phyloP scores from a whole-genome alignment of 2,888 invertebrate species.

The Arge pagana region DNA sequence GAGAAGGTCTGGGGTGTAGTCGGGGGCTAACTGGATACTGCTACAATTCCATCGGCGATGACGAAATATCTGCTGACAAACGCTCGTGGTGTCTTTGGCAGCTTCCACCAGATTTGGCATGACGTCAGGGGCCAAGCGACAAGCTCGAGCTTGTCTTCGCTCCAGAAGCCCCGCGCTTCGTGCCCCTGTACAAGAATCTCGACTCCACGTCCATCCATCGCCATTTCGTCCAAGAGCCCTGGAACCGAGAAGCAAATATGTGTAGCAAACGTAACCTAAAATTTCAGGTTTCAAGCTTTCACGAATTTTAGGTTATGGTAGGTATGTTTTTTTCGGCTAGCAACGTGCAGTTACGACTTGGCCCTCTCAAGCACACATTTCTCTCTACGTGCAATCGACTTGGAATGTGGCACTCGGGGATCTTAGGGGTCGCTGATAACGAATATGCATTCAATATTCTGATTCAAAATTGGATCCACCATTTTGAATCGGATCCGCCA shows the following conservation, averaged over 20 bases:
- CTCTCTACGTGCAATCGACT: too few species aligned
- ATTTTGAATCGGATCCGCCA: too few species aligned
- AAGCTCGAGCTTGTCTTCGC: conserved; percentile 68
- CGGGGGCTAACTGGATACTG: conserved; percentile 72
- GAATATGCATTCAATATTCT: too few species aligned
- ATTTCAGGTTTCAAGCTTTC: too few species aligned
- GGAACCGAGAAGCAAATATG: conserved; percentile 1
- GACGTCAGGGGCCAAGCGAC: conserved; percentile 68
- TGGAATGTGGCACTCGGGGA: too few species aligned
- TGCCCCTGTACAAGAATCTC: conserved; percentile 50
- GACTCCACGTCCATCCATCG: conserved; percentile 49
- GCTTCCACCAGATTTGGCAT: conserved; percentile 81
- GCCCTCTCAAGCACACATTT: too few species aligned
- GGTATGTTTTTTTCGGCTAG: too few species aligned
- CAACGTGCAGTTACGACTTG: too few species aligned
- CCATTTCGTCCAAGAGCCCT: conserved; percentile 50
- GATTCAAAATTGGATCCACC: too few species aligned
- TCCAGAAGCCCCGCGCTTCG: conserved; percentile 63
- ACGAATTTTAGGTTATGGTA: too few species aligned
- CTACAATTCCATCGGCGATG: conserved; percentile 85
- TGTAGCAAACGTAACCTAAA: too few species aligned
- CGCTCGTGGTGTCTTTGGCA: conserved; percentile 68
- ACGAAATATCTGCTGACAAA: conserved; percentile 73
- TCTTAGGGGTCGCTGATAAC: too few species aligned
- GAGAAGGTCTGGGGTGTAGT: conserved; percentile 75